These are phyloP conservation scores for Tipula helvola DNA, from an alignment of 2,888 invertebrate genomes.

Conservation along the genomic window DNA sequence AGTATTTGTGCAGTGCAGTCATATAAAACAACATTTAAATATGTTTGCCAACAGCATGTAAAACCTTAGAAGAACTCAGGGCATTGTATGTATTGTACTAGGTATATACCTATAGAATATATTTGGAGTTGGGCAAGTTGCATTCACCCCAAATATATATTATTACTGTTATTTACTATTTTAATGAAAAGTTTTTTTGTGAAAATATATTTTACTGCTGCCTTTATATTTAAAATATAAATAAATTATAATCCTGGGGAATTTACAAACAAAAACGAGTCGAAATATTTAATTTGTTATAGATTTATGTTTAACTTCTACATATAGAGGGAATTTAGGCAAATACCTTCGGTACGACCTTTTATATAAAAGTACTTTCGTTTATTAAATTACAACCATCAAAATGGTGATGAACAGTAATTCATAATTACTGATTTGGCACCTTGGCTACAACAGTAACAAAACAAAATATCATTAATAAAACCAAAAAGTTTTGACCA, in stretches of 20 bases:
- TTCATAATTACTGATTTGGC: not conserved
- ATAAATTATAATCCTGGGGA: not conserved
- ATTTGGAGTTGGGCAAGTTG: not conserved
- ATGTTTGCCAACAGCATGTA: not conserved
- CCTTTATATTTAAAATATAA: not conserved
- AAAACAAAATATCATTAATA: not conserved
- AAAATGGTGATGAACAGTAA: not conserved
- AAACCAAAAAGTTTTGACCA: not conserved
- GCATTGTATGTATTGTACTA: not conserved
- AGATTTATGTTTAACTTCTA: not conserved
- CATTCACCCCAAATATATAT: not conserved
- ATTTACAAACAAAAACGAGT: not conserved
- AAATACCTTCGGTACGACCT: not conserved
- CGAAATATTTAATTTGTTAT: not conserved
- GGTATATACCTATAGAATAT: too few species aligned
- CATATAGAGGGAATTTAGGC: not conserved
- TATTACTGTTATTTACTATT: not conserved
- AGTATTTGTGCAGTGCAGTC: not conserved
- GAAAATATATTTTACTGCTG: not conserved
- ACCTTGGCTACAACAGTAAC: not conserved
- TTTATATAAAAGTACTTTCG: not conserved
- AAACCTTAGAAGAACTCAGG: not conserved
- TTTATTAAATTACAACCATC: not conserved
- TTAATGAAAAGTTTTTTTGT: not conserved
- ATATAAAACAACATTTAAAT: not conserved